These are phyloP conservation scores for Ciconia boyciana DNA, from an alignment of 2,113 vertebrate genomes.

Conservation along the genomic window DNA sequence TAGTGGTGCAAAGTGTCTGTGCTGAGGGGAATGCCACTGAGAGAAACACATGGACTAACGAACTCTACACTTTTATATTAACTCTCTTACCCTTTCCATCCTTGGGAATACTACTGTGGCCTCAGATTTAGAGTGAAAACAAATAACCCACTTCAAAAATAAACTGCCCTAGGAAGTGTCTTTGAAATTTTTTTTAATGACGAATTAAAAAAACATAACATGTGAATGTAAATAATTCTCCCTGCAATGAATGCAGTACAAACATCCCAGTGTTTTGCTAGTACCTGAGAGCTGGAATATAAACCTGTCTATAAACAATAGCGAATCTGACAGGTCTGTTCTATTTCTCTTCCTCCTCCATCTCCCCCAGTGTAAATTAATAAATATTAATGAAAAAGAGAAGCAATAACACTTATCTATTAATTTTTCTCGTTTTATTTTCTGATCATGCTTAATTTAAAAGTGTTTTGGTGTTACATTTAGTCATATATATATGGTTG, in stretches of 20 bases:
- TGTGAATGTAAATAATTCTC: conserved; percentile 9
- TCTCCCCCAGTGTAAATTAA: not conserved
- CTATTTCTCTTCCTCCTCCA: not conserved
- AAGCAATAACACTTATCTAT: conserved; percentile 10
- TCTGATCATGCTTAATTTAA: conserved; percentile 46
- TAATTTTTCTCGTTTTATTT: conserved; percentile 64
- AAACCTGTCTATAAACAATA: not conserved
- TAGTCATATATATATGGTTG: conserved; percentile 45
- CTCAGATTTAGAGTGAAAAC: not conserved
- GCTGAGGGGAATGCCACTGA: not conserved
- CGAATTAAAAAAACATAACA: not conserved
- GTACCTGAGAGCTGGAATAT: not conserved
- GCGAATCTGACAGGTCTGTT: not conserved
- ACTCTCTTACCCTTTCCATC: not conserved
- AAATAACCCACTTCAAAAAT: conserved; percentile 49
- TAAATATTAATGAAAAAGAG: not conserved
- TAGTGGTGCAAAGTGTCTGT: not conserved
- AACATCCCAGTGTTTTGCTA: not conserved
- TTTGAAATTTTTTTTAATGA: conserved; percentile 9
- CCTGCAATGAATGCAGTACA: not conserved
- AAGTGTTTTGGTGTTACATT: conserved; percentile 68
- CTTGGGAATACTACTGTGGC: not conserved
- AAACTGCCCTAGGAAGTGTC: conserved; percentile 25
- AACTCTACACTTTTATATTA: not conserved
- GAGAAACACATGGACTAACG: not conserved